Base-by-base conservation (phyloP, 2,888 invertebrate species). In the Serripes groenlandicus region DNA sequence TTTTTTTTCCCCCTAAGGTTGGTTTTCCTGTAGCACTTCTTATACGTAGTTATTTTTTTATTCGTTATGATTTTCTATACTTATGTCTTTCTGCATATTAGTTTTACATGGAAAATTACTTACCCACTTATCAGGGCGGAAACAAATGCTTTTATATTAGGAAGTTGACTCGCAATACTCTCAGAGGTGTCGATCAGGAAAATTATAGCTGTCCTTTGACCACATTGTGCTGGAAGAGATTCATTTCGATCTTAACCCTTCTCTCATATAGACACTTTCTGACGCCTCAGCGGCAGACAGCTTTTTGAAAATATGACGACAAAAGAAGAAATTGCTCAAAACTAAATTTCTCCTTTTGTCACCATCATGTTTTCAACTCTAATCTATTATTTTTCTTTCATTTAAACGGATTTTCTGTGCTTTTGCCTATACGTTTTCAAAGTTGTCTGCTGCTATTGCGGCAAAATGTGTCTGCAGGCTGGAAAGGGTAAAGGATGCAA, bases 51-150 rank as follows among this genome's bases (percentile, higher is more conserved):
- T 42, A 42, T 42, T 42, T 9, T 42, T 42, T 42, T n/a, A n/a
- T n/a, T n/a, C n/a, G n/a, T n/a, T n/a, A n/a, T n/a, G n/a, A n/a
- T n/a, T n/a, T n/a, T n/a, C n/a, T n/a, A n/a, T 11, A 42, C 9
- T 42, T 42, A 18, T 42, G 9, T 42, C 42, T 11, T 9, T 42
- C 42, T 11, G 11, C 9, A 11, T 9, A 42, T 42, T 42, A 42
- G 42, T 42, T 18, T 11, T 42, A 9, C 11, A 11, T 9, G 18
- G 54, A 54, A 30, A 11, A 56, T 2, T 4, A 75, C 81, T 72
- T 71, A 84, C 84, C 81, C 78, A 58, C 75, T 78, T 56, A 85
- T 73, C 7, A 81, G 35, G 11, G 34, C 68, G 23, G 74, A 74
- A 21, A 73, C 42, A 62, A 76, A 79, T 11, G 5, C 26, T 32